Base-by-base conservation (phyloP, 2,888 invertebrate species). In the Apamea anceps region DNA sequence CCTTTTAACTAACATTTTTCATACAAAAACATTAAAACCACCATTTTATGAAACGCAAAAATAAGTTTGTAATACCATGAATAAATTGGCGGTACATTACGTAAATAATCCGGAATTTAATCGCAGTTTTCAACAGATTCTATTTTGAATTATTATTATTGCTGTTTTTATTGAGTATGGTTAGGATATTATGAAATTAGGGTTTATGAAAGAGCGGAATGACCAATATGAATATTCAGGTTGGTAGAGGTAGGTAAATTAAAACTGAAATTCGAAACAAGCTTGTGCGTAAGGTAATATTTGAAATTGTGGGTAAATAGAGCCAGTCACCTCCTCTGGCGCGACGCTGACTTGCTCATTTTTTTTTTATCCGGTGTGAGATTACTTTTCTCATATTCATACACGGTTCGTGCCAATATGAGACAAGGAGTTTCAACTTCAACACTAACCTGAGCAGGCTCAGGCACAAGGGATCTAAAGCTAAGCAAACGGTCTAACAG, bases 81-180 rank as follows among this genome's bases (percentile, higher is more conserved):
- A 86, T 84, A 90, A 81, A 90, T 80, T 88, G 86, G 70, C 65
- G 79, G 75, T 90, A 88, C 85, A 86, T 89, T 86, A 88, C 81
- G 77, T 81, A 81, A 88, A 88, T 90, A 84, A 86, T 86, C 70
- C 80, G 79, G 88, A 75, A 79, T 87, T 67, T 75, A 79, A 86
- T 77, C 71, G 62, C 77, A 86, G 87, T 88, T 78, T 83, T 84
- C 72, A 74, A 87, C 80, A 37, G 75, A 82, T 77, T 84, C 66
- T 77, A 65, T 88, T 80, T 74, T 68, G 63, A 77, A 70, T 83
- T 57, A 80, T 63, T 68, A 25, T 72, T 81, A 85, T 77, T 85
- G 62, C 57, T 72, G 65, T 88, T 86, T 85, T 86, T 82, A 77
- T 82, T 70, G 67, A 62, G n/a, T 75, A 37, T 37, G 65, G 57